phyloP scores from a whole-genome alignment of 2,888 invertebrate genomes.

The Rutpela maculata region DNA sequence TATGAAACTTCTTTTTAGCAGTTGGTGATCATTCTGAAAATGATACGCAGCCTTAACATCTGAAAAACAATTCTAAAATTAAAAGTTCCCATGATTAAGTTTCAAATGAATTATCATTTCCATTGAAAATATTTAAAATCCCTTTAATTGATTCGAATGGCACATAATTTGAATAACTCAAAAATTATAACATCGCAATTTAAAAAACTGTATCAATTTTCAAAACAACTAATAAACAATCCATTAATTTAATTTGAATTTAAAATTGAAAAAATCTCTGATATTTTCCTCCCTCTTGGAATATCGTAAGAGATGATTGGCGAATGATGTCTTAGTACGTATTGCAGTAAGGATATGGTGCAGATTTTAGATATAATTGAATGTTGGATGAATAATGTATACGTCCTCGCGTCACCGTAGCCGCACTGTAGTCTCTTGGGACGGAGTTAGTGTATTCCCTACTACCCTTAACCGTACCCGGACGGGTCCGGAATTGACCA shows the following conservation, averaged over 20 bases:
- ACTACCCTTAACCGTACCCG: conserved; percentile 57
- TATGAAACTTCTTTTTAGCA: too few species aligned
- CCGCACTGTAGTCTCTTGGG: conserved; percentile 67
- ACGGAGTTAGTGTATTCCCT: conserved; percentile 67
- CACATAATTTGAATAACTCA: too few species aligned
- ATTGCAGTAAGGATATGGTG: conserved; percentile 51
- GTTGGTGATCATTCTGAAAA: too few species aligned
- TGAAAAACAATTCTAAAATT: too few species aligned
- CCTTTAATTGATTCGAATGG: too few species aligned
- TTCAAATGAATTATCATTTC: too few species aligned
- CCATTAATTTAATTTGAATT: neutral
- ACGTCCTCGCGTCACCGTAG: conserved; percentile 64
- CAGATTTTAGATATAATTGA: conserved; percentile 73
- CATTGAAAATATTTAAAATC: too few species aligned
- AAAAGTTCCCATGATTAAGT: too few species aligned
- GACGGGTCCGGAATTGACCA: conserved; percentile 60
- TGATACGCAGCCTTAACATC: too few species aligned
- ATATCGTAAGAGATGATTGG: conserved; percentile 36
- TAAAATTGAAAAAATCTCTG: neutral
- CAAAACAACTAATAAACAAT: too few species aligned
- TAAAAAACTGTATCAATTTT: too few species aligned
- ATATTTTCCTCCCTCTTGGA: neutral
- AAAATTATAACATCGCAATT: too few species aligned
- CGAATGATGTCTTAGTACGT: conserved; percentile 45
- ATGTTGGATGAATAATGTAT: conserved; percentile 74